Base-by-base conservation (phyloP, 2,888 invertebrate species). In the Tortricodes alternella region DNA sequence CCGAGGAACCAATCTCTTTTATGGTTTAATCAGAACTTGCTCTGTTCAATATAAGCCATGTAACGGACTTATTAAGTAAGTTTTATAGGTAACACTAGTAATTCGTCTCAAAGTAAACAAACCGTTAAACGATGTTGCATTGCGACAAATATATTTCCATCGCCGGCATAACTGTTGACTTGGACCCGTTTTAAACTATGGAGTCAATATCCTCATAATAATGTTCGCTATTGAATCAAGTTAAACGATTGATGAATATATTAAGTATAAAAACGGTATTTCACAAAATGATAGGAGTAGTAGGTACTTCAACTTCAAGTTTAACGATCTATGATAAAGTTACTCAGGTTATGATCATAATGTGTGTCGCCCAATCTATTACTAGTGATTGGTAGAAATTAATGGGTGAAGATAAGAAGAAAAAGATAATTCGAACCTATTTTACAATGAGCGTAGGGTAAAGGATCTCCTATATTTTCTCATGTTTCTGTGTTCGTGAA, bases 1-100 rank as follows among this genome's bases (percentile, higher is more conserved):
- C 77, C 80, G 77, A 76, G 73, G 79, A 86, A 87, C 85, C 87
- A 88, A 89, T 88, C 86, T 85, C 85, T 84, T 89, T 87, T 85
- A 85, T 83, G 85, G 84, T 83, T 86, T 85, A 87, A 89, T 88
- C 86, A 88, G 85, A 80, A 79, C 81, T 79, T 73, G 74, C 76
- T 78, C 73, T 73, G 75, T 74, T 75, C 83, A 80, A 82, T 66
- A 67, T 66, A 68, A 64, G 67, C 64, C 62, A 34, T 24, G 58
- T 52, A 23, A n/a, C n/a, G n/a, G n/a, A n/a, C n/a, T n/a, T n/a
- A n/a, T n/a, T n/a, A n/a, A n/a, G n/a, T n/a, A n/a, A n/a, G n/a
- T n/a, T n/a, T n/a, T n/a, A n/a, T n/a, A n/a, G n/a, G n/a, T n/a
- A n/a, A n/a, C n/a, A n/a, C n/a, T n/a, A n/a, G 50, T 39, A 46